phyloP scores from a whole-genome alignment of 1,140 invertebrate genomes.

The Caenorhabditis briggsae region DNA sequence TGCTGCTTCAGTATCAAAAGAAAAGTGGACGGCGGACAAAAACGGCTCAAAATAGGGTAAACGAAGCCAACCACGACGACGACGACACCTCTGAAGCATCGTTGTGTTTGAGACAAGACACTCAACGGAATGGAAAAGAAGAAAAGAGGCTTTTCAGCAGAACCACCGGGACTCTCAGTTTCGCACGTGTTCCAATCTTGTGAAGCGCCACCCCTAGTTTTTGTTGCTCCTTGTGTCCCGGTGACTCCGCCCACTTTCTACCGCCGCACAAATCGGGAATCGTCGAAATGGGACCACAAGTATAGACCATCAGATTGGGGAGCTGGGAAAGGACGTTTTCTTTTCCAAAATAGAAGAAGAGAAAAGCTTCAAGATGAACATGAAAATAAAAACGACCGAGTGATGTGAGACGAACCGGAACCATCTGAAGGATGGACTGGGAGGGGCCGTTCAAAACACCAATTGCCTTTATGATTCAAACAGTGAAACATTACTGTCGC shows the following conservation, averaged over 20 bases:
- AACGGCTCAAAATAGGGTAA: conserved; percentile 34
- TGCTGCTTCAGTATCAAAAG: conserved; percentile 21
- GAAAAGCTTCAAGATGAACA: conserved; percentile 13
- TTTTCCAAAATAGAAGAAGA: neutral
- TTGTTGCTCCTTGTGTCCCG: conserved; percentile 2
- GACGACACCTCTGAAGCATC: conserved; percentile 51
- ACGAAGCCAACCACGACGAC: neutral
- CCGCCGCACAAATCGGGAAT: neutral
- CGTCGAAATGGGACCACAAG: neutral
- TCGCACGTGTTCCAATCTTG: conserved; percentile 53
- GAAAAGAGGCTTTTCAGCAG: conserved; percentile 15
- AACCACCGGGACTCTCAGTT: conserved; percentile 26
- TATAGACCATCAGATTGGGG: neutral
- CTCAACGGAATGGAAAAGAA: conserved; percentile 27
- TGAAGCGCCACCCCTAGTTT: conserved; percentile 28
- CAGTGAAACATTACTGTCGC: conserved; percentile 48
- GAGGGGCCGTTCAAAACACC: conserved; percentile 23
- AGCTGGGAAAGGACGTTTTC: no score
- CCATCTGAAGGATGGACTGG: conserved; percentile 14
- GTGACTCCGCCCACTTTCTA: neutral
- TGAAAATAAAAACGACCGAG: neutral
- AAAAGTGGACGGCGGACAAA: neutral
- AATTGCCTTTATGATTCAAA: conserved; percentile 49
- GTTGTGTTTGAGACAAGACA: conserved; percentile 41
- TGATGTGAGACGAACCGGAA: conserved; percentile 53